Base-by-base conservation (phyloP, 2,888 invertebrate genomes). In the Athrips mouffetella region DNA sequence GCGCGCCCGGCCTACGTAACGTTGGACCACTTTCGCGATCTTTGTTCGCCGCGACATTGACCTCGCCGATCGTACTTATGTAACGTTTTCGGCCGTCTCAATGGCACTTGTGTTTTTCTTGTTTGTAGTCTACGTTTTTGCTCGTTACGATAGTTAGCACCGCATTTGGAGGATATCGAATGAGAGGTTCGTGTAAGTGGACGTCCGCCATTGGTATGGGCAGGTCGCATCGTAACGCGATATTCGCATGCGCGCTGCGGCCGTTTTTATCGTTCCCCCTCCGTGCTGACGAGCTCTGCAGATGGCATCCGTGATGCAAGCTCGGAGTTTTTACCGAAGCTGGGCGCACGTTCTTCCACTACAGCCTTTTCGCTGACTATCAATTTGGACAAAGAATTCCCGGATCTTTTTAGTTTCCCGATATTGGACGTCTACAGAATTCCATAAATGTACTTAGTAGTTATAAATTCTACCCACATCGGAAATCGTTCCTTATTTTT, bases 21-120 rank as follows among this genome's bases (percentile, higher is more conserved):
- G 66, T 63, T 65, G 72, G 72, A 78, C 78, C 84, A 86, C 87
- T 87, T 86, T 87, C 86, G 78, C 84, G 80, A 79, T 83, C 82
- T 84, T 82, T 79, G 83, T 82, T 79, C 76, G 59, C 59, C 59
- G 71, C 73, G 86, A 78, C 85, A 87, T 84, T 87, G 87, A 87
- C 85, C 87, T 77, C 77, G 74, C 67, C 58, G 60, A 58, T 59
- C 55, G 51, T 46, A 53, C 72, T 84, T 82, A 81, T 79, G 79
- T 81, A 80, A 80, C 64, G 55, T 71, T 76, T 77, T 81, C 76
- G 76, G 76, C 62, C 72, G 69, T 68, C 70, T 75, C 72, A 70
- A 72, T 80, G 81, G 70, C 82, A 71, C 66, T 73, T 72, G 71
- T 73, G 75, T 75, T 75, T 51, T 41, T 25, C 25, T 51, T 48